phyloP scores from a whole-genome alignment of 2,888 invertebrate species.

The Epinotia brunnichana region DNA sequence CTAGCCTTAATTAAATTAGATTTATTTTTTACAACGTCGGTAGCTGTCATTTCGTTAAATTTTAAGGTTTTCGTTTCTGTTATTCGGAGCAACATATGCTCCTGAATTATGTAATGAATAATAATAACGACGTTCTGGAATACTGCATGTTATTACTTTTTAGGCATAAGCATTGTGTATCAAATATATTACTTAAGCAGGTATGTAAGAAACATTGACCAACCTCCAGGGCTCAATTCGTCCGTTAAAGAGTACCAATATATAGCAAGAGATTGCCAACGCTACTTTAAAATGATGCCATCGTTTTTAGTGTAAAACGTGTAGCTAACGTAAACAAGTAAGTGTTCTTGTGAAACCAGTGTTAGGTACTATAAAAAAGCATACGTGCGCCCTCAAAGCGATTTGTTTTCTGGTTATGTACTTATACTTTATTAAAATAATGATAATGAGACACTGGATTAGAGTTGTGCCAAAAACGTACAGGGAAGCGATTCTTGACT shows the following conservation, averaged over 20 bases:
- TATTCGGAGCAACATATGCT: neutral
- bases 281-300: neutral
- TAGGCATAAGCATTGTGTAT: conserved; percentile 12
- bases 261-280: neutral
- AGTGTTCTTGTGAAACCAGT: too few relatives aligned
- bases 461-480: neutral
- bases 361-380: too few relatives aligned
- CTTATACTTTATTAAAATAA: too few relatives aligned
- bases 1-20: neutral
- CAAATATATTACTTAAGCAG: neutral
- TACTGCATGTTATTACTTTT: neutral
- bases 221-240: conserved; percentile 4
- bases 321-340: too few relatives aligned
- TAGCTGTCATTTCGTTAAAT: conserved; percentile 1
- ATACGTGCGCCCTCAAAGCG: too few relatives aligned
- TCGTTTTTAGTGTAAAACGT: neutral
- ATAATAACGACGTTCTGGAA: neutral
- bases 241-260: neutral
- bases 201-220: conserved; percentile 6
- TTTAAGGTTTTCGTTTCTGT: neutral
- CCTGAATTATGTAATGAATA: neutral
- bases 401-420: too few relatives aligned
- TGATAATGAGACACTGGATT: too few relatives aligned
- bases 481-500: too few relatives aligned
- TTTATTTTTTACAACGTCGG: neutral